A percentile compares a stretch with the other conserved stretches of the same genome.
These are phyloP conservation scores for Ceratosolen fusciceps DNA, from an alignment of 1,140 invertebrate genomes.

Conservation along the genomic window DNA sequence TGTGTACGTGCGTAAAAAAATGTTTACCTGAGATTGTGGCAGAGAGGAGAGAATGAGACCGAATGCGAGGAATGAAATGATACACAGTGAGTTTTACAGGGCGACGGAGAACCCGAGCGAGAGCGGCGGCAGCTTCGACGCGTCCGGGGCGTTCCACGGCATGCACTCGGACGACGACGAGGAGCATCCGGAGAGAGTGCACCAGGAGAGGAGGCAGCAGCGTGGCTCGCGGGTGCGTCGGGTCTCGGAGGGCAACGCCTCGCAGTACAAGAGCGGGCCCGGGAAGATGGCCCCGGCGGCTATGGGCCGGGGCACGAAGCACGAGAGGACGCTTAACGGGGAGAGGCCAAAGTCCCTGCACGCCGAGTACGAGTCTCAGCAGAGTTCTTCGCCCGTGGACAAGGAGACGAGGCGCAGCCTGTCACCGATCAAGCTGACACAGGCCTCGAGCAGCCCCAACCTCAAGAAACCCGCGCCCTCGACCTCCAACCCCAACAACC, in stretches of 20 bases:
- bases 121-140: slow-evolving; percentile 88
- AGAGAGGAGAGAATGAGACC: slow-evolving; percentile 14
- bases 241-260: slow-evolving; percentile 64
- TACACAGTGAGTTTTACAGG: slow-evolving; percentile 57
- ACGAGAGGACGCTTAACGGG: slow-evolving; percentile 34
- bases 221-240: slow-evolving; percentile 59
- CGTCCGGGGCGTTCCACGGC: slow-evolving; percentile 85
- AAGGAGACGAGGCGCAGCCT: slow-evolving; percentile 40
- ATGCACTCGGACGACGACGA: slow-evolving; percentile 76
- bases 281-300: neutral
- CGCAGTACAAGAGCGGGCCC: slow-evolving; percentile 39
- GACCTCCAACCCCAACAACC: too few relatives aligned
- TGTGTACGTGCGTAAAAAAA: too few relatives aligned
- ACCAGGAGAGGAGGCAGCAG: slow-evolving; percentile 22
- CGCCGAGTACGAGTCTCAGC: slow-evolving; percentile 1
- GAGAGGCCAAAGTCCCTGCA: slow-evolving; percentile 43
- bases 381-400: neutral
- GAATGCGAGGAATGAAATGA: neutral
- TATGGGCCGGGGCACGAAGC: neutral
- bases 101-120: slow-evolving; percentile 82
- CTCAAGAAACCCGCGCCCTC: slow-evolving; percentile 44
- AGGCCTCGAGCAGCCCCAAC: slow-evolving; percentile 30
- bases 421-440: slow-evolving; percentile 32
- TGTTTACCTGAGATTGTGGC: slow-evolving; percentile 33
- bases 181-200: slow-evolving; percentile 60